Evolutionary conservation across 2,888 invertebrate species (phyloP).

Genomic region (Parascotia fuliginaria): DNA sequence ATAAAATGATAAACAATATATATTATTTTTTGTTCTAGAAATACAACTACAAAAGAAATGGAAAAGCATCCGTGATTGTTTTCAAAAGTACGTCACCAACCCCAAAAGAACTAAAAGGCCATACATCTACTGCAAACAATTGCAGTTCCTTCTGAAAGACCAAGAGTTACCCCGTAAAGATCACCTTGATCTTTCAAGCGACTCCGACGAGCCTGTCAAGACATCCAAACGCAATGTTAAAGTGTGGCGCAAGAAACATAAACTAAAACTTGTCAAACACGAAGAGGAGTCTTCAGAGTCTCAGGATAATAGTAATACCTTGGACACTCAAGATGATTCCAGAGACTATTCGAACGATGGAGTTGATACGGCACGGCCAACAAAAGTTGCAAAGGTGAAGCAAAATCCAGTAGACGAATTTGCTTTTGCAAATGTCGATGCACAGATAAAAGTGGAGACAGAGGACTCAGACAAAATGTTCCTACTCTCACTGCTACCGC

Average conservation of each 20-base stretch:
- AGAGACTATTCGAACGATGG: slow-evolving; percentile 49
- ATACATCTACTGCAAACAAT: slow-evolving; percentile 68
- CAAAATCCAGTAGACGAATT: slow-evolving; percentile 57
- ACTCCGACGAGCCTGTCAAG: slow-evolving; percentile 51
- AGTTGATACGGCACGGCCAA: slow-evolving; percentile 22
- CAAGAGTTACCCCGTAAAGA: slow-evolving; percentile 40
- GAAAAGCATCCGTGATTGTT: slow-evolving; percentile 79
- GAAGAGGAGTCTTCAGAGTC: slow-evolving; percentile 58
- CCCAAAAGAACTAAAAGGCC: slow-evolving; percentile 69
- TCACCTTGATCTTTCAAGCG: slow-evolving; percentile 47
- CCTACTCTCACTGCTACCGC: slow-evolving; percentile 72
- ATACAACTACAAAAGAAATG: slow-evolving; percentile 80
- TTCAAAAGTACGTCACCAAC: slow-evolving; percentile 68
- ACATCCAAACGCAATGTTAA: slow-evolving; percentile 30
- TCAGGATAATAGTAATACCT: slow-evolving; percentile 51
- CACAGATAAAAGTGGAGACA: slow-evolving; percentile 48
- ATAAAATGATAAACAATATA: neutral
- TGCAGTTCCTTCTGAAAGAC: slow-evolving; percentile 69
- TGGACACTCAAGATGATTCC: slow-evolving; percentile 46
- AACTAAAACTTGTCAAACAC: slow-evolving; percentile 55
- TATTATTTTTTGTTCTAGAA: slow-evolving; percentile 59
- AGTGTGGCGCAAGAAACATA: slow-evolving; percentile 62
- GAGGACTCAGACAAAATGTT: slow-evolving; percentile 77
- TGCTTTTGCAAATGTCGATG: slow-evolving; percentile 72
- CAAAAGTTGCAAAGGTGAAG: slow-evolving; percentile 43